These are phyloP conservation scores for Troides helena DNA, from an alignment of 2,888 invertebrate genomes.

Conservation along the genomic window DNA sequence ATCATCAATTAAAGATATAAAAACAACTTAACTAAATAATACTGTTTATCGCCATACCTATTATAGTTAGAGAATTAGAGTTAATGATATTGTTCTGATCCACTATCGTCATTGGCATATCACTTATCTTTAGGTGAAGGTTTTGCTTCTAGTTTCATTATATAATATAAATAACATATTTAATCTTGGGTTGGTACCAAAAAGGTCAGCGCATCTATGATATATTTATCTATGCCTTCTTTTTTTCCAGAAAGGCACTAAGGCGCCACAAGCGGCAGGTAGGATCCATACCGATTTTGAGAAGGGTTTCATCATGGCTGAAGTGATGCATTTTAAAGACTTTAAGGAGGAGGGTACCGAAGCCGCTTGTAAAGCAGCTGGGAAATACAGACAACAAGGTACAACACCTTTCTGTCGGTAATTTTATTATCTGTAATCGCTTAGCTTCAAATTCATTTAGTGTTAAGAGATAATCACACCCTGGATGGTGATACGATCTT, in stretches of 20 bases:
- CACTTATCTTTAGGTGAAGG: no score
- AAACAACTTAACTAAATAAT: no score
- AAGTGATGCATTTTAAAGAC: conserved; percentile 98
- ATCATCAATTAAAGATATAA: no score
- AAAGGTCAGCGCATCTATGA: neutral
- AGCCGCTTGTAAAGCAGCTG: conserved; percentile 94
- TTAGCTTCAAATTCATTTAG: no score
- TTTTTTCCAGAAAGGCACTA: conserved; percentile 91
- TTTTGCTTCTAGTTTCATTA: no score
- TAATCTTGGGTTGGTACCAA: neutral
- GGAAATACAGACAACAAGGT: conserved; percentile 99
- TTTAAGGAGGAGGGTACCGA: conserved; percentile 98
- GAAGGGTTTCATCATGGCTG: conserved; percentile 99
- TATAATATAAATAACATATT: no score
- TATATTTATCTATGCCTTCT: neutral
- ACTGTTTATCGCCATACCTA: no score
- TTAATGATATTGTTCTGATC: no score
- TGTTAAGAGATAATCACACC: no score
- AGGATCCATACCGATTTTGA: conserved; percentile 99
- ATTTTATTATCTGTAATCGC: neutral
- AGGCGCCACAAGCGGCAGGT: conserved; percentile 99
- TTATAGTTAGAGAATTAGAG: no score
- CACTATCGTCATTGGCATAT: no score
- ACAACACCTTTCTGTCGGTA: neutral
- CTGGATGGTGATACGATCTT: no score